Evolutionary conservation across 2,888 invertebrate genomes (phyloP).

Genomic region (Chymomyza amoena): DNA sequence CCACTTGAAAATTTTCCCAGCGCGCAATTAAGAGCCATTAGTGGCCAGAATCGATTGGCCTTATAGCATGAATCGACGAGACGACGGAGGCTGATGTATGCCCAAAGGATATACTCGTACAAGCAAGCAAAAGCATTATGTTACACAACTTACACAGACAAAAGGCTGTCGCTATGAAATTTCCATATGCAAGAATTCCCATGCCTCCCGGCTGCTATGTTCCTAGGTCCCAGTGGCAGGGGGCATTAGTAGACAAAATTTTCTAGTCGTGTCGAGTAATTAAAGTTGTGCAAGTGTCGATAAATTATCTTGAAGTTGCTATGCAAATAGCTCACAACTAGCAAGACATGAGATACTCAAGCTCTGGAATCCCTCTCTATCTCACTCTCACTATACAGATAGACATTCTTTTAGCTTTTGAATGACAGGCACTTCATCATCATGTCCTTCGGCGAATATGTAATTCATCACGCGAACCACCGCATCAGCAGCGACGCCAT

Average conservation of each 20-base stretch:
- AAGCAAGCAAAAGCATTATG: constrained; percentile 30
- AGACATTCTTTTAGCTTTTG: constrained; percentile 71
- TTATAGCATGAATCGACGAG: background rate
- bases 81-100: constrained; percentile 37
- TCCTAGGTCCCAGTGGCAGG: background rate
- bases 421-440: constrained; percentile 73
- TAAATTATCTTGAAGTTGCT: constrained; percentile 67
- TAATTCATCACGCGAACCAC: constrained; percentile 74
- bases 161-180: constrained; percentile 50
- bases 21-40: constrained; percentile 72
- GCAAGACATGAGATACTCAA: constrained; percentile 15
- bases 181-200: constrained; percentile 65
- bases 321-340: constrained; percentile 64
- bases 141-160: constrained; percentile 41
- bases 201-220: constrained; percentile 6
- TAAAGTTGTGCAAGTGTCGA: constrained; percentile 73
- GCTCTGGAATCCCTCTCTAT: constrained; percentile 11
- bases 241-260: constrained; percentile 42
- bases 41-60: constrained; percentile 24
- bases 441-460: constrained; percentile 72
- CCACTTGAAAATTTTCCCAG: constrained; percentile 69
- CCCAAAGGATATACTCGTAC: constrained; percentile 60
- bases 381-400: constrained; percentile 34
- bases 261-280: constrained; percentile 57
- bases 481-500: constrained; percentile 46